Evolutionary conservation across 2,113 vertebrate species (phyloP), one percentile per base, ranked within the genome.

Genomic region (Istiophorus platypterus): DNA sequence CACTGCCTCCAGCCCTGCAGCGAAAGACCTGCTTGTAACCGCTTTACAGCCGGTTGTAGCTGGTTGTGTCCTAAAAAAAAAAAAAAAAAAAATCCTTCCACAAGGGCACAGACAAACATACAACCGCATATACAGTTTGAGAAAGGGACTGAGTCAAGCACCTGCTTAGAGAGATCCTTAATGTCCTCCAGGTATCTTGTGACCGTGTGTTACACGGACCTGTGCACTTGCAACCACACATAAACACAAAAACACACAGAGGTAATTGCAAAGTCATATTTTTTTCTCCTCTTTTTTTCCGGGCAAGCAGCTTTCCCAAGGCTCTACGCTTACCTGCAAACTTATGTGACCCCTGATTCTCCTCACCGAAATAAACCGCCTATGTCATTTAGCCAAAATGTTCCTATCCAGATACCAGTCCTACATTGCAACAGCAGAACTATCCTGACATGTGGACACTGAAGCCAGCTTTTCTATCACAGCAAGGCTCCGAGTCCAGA

Each of bases 21-120:
- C 9, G 17, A 70, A 89, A 82, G 89, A 85, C 42, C 71, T 63
- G 80, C 22, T 81, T 68, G 24, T 42, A 72, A 82, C 66, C 2
- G 26, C 68, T 47, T 49, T 39, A 13, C 77, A 87, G 72, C 81
- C 51, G 4, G 91, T 93, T 84, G 83, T 22, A 91, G 85, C 92
- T 76, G 85, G 91, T 87, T 89, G 20, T 22, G 49, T 37, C 29
- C 24, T 20, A 72, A 31, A 24, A 78, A n/a, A n/a, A n/a, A n/a
- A n/a, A n/a, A n/a, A n/a, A n/a, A n/a, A n/a, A n/a, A 58, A 20
- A 41, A 39, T 12, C 39, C 34, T 31, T 4, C 56, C 27, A 73
- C 39, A 67, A 34, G 59, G 13, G 69, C 26, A 84, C 47, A 69
- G 49, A 49, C 2, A 4, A 37, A 58, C 72, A 29, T 17, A 26